These are phyloP conservation scores for Blera fallax DNA, from an alignment of 2,888 invertebrate genomes.

Conservation along the genomic window DNA sequence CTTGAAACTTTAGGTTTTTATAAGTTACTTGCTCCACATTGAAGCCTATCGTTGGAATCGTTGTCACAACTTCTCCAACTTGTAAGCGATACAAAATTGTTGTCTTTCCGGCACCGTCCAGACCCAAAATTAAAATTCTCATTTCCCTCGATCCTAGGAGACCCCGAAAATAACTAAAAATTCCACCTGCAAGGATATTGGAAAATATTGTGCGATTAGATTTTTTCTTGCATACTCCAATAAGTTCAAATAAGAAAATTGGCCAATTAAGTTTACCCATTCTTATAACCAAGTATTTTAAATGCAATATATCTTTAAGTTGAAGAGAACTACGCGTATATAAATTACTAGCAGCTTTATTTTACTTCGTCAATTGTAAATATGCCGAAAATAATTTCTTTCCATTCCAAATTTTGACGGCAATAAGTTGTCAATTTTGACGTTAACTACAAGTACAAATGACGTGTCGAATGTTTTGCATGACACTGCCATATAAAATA, in stretches of 20 bases:
- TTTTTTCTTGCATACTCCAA: background rate
- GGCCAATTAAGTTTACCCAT: constrained; percentile 37
- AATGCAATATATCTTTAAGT: constrained; percentile 42
- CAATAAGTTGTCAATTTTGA: constrained; percentile 38
- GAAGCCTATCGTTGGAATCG: constrained; percentile 98
- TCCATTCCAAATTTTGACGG: constrained; percentile 66
- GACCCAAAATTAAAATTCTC: constrained; percentile 97
- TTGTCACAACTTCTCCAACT: constrained; percentile 99
- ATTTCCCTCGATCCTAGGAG: constrained; percentile 98
- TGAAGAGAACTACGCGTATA: background rate
- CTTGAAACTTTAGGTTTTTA: constrained; percentile 99
- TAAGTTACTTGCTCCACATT: constrained; percentile 99
- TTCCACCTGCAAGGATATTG: constrained; percentile 87
- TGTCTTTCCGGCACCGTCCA: constrained; percentile 99
- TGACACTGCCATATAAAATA: constrained; percentile 11
- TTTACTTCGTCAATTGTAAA: constrained; percentile 62
- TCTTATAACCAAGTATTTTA: constrained; percentile 24
- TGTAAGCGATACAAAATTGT: constrained; percentile 98
- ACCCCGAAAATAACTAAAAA: constrained; percentile 97
- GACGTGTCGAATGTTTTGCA: constrained; percentile 60
- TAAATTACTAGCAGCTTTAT: constrained; percentile 23
- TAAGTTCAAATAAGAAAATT: background rate
- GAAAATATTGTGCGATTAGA: constrained; percentile 29
- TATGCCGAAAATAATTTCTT: constrained; percentile 68
- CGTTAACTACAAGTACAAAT: constrained; percentile 38